phyloP scores from a whole-genome alignment of 1,140 invertebrate species.

The Archegozetes longisetosus region DNA sequence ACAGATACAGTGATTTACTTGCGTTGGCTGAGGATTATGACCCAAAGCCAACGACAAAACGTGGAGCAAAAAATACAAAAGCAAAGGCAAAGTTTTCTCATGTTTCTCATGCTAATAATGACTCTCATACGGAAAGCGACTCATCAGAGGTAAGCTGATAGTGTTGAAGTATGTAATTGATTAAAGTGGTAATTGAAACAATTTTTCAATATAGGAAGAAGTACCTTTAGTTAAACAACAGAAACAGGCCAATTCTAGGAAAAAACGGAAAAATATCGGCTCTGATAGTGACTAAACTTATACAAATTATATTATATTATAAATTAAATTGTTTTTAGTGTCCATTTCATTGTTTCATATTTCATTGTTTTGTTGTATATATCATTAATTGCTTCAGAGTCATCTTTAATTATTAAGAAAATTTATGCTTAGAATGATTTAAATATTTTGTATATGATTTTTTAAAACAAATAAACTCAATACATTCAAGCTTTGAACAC shows the following conservation, averaged over 20 bases:
- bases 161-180: not conserved
- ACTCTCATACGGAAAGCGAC: conserved; percentile 52
- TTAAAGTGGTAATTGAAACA: not conserved
- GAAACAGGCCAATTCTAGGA: conserved; percentile 65
- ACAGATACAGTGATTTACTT: conserved; percentile 67
- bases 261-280: conserved; percentile 59
- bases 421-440: not conserved
- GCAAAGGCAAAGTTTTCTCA: conserved; percentile 27
- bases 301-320: not conserved
- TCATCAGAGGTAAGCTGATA: conserved; percentile 49
- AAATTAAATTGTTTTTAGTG: not conserved
- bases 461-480: not conserved
- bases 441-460: not conserved
- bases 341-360: not conserved
- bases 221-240: conserved; percentile 40
- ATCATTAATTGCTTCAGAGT: not conserved
- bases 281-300: conserved; percentile 61
- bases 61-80: conserved; percentile 28
- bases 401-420: not conserved
- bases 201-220: conserved; percentile 40
- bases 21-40: conserved; percentile 71
- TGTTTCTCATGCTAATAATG: conserved; percentile 31
- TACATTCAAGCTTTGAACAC: not conserved
- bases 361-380: not conserved
- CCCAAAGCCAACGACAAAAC: conserved; percentile 28